Percentiles rank a stretch among this genome's conserved stretches.
Evolutionary conservation across 2,113 vertebrate species (phyloP).

Genomic region (Labeo rohita): DNA sequence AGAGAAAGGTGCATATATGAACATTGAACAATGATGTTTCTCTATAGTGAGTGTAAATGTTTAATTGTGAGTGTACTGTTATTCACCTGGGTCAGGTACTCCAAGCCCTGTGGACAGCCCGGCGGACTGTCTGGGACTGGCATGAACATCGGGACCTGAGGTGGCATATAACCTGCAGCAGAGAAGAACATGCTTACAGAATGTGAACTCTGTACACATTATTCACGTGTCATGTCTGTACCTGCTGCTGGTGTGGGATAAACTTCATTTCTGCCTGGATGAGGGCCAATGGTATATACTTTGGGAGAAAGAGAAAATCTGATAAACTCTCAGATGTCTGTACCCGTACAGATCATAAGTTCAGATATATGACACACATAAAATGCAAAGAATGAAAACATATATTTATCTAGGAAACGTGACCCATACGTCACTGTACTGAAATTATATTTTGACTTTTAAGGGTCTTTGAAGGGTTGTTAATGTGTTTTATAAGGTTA

Average conservation of each 20-base stretch:
- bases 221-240: neutral
- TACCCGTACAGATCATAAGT: neutral
- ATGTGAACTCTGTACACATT: neutral
- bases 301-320: neutral
- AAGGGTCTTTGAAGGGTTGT: neutral
- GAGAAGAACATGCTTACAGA: neutral
- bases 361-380: neutral
- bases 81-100: slow-evolving; percentile 64
- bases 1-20: neutral
- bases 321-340: neutral
- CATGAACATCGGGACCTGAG: slow-evolving; percentile 40
- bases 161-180: slow-evolving; percentile 32
- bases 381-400: neutral
- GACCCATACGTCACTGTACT: neutral
- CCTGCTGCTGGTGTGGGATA: neutral
- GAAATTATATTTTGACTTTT: neutral
- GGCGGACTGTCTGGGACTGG: slow-evolving; percentile 39
- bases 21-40: neutral
- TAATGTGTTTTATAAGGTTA: neutral
- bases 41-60: neutral
- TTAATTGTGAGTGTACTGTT: neutral
- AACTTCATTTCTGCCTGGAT: neutral
- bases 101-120: slow-evolving; percentile 62
- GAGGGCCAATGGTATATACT: slow-evolving; percentile 20
- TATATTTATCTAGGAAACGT: neutral